A percentile compares a stretch with the other conserved stretches of the same genome.
These are phyloP conservation scores for Formica exsecta DNA, from an alignment of 1,140 invertebrate genomes.

Conservation along the genomic window DNA sequence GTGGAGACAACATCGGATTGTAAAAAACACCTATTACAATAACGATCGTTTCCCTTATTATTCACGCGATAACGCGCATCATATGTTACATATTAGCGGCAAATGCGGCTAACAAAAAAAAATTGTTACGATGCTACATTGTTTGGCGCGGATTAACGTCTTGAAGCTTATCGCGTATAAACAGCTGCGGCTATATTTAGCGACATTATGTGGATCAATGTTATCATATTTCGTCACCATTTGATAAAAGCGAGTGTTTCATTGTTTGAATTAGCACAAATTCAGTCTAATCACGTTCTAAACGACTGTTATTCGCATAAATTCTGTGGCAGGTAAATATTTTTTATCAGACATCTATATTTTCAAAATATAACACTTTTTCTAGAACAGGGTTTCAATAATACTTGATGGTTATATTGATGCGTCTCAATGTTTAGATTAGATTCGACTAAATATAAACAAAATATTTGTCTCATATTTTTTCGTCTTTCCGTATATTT, in stretches of 20 bases:
- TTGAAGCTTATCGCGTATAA: slow-evolving; percentile 57
- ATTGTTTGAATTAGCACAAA: slow-evolving; percentile 25
- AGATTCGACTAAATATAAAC: not conserved
- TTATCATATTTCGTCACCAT: slow-evolving; percentile 43
- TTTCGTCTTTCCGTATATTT: not conserved
- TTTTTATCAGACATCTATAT: not conserved
- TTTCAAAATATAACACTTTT: not conserved
- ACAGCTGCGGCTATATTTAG: slow-evolving; percentile 52
- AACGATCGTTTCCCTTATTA: not conserved
- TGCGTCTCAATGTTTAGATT: not conserved
- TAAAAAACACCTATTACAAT: not conserved
- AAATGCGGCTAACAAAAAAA: slow-evolving; percentile 32
- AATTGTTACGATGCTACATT: slow-evolving; percentile 8
- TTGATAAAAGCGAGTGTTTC: slow-evolving; percentile 47
- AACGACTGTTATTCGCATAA: slow-evolving; percentile 8
- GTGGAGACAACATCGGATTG: not conserved
- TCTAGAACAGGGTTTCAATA: not conserved
- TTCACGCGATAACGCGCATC: not conserved
- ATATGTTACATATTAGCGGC: not conserved
- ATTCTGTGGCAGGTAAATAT: not conserved
- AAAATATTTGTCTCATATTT: not conserved
- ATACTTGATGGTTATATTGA: not conserved
- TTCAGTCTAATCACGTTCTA: not conserved
- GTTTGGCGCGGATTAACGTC: slow-evolving; percentile 23
- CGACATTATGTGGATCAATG: slow-evolving; percentile 31